phyloP scores from a whole-genome alignment of 2,888 invertebrate genomes.

The Lasioglossum zephyrum region DNA sequence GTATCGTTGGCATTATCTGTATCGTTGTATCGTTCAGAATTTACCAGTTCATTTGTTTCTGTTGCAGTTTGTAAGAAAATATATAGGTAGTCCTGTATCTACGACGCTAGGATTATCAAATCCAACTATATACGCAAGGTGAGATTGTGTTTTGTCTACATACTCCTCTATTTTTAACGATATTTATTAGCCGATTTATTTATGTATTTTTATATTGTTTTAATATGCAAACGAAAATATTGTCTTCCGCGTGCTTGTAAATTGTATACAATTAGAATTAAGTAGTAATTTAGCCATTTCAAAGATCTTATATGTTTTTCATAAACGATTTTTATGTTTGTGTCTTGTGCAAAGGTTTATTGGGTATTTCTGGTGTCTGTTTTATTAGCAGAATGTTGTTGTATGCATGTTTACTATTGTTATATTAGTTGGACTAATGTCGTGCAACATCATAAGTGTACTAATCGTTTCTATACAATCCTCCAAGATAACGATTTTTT shows the following conservation, averaged over 20 bases:
- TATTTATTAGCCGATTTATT: background rate
- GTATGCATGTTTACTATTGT: background rate
- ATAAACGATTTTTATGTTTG: background rate
- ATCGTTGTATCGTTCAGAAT: background rate
- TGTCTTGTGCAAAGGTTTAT: background rate
- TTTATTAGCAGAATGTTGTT: background rate
- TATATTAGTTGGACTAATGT: background rate
- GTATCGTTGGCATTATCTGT: background rate
- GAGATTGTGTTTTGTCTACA: constrained; percentile 71
- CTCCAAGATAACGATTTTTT: background rate
- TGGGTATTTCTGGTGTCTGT: background rate
- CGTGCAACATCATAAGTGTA: background rate
- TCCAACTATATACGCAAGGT: constrained; percentile 87
- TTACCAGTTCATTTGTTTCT: constrained; percentile 59
- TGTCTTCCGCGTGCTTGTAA: background rate
- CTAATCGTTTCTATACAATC: background rate
- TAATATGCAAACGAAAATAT: constrained; percentile 4
- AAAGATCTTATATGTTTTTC: background rate
- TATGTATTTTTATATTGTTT: constrained; percentile 3
- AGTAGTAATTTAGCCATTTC: background rate
- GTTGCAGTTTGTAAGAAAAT: constrained; percentile 86
- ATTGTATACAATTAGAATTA: constrained; percentile 13
- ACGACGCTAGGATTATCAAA: constrained; percentile 85
- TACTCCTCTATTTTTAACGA: background rate
- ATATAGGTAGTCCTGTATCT: constrained; percentile 86